Evolutionary conservation across 2,797 vertebrate genomes (phyloP).

Genomic region (Falco cherrug): DNA sequence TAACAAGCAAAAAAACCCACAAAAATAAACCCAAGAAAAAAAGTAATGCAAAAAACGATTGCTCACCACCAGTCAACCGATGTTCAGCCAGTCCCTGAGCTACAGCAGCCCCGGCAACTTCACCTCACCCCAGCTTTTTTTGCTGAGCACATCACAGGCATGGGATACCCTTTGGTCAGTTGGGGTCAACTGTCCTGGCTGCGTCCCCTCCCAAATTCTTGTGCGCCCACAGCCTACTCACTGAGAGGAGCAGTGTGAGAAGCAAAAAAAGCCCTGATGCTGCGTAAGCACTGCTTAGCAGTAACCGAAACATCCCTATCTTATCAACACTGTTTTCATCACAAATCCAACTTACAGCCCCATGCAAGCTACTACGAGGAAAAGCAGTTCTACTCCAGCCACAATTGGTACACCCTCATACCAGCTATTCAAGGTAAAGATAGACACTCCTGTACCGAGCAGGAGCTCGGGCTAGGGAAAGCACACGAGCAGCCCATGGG

Average conservation of each 20-base stretch:
- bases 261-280: not conserved
- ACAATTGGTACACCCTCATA: not conserved
- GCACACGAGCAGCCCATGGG: not conserved
- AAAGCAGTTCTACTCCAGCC: not conserved
- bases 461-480: not conserved
- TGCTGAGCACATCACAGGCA: not conserved
- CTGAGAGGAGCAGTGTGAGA: not conserved
- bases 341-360: not conserved
- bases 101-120: not conserved
- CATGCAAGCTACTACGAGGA: not conserved
- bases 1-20: not conserved
- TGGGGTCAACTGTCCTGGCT: not conserved
- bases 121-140: not conserved
- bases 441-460: not conserved
- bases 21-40: not conserved
- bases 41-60: not conserved
- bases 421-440: not conserved
- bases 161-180: not conserved
- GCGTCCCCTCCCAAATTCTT: not conserved
- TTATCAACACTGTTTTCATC: not conserved
- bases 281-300: not conserved
- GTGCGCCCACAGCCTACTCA: rapidly evolving
- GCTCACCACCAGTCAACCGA: not conserved
- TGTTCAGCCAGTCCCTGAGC: not conserved
- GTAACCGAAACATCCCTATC: not conserved